A percentile compares a stretch with the other conserved stretches of the same genome.
phyloP scores from a whole-genome alignment of 2,113 vertebrate species.

The Cygnus buccinator region DNA sequence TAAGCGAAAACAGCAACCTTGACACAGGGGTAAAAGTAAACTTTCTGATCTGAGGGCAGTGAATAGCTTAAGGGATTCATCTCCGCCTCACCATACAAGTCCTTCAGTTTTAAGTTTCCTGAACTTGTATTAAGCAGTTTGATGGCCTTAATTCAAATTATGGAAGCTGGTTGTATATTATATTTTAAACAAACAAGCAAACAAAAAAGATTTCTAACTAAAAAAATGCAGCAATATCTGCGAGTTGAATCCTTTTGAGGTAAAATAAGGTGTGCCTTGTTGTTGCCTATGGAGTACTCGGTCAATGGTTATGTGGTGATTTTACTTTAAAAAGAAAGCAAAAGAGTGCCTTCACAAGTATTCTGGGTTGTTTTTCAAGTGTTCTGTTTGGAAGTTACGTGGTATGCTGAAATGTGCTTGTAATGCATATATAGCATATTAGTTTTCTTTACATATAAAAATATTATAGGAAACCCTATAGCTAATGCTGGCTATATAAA shows the following conservation, averaged over 20 bases:
- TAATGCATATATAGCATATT: not conserved
- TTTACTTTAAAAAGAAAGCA: not conserved
- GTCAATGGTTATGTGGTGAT: not conserved
- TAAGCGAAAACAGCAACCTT: not conserved
- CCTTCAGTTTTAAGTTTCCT: not conserved
- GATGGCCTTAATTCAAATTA: not conserved
- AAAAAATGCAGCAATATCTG: not conserved
- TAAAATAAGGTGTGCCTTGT: not conserved
- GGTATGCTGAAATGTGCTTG: not conserved
- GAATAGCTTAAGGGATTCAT: not conserved
- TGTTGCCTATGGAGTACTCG: not conserved
- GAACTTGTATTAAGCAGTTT: not conserved
- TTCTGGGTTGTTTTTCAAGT: not conserved
- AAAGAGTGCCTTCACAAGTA: not conserved
- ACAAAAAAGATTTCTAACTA: not conserved
- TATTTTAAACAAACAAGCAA: not conserved
- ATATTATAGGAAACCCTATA: not conserved
- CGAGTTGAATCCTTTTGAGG: not conserved
- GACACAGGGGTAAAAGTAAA: not conserved
- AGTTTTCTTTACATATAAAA: conserved; percentile 9
- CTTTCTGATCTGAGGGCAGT: not conserved
- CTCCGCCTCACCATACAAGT: not conserved
- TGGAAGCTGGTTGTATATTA: not conserved
- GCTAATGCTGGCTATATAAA: not conserved
- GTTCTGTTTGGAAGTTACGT: not conserved